These are phyloP conservation scores for Allobates femoralis DNA, from an alignment of 2,797 vertebrate species.

Conservation along the genomic window DNA sequence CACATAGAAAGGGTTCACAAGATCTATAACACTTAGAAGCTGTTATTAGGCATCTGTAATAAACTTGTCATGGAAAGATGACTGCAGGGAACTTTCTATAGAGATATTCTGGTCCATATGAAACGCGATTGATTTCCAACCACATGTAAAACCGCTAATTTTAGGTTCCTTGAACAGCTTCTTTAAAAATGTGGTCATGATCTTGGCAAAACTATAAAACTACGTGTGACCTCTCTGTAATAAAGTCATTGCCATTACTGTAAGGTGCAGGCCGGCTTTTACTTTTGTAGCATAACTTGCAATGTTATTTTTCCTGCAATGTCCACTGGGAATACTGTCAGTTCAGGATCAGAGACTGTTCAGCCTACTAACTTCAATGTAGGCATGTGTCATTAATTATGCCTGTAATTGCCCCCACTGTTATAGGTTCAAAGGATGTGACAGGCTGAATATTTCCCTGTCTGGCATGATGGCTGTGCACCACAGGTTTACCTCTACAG, in stretches of 20 bases:
- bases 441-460: neutral
- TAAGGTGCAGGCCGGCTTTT: neutral
- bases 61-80: no score
- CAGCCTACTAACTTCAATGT: neutral
- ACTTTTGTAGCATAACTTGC: neutral
- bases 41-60: no score
- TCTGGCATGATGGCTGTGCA: conserved; percentile 3
- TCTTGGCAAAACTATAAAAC: neutral
- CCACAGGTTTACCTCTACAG: neutral
- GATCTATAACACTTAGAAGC: neutral
- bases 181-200: neutral
- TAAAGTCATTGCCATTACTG: neutral
- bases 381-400: neutral
- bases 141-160: no score
- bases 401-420: neutral
- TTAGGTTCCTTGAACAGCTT: no score
- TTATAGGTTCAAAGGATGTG: conserved; percentile 20
- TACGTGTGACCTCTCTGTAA: neutral
- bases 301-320: conserved; percentile 19
- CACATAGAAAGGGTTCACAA: no score
- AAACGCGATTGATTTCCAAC: neutral
- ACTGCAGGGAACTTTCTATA: no score
- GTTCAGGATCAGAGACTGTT: conserved; percentile 6
- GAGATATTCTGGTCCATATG: neutral
- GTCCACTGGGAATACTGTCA: neutral